Evolutionary conservation across 1,140 invertebrate species (phyloP).

Genomic region (Diachasmimorpha longicaudata): DNA sequence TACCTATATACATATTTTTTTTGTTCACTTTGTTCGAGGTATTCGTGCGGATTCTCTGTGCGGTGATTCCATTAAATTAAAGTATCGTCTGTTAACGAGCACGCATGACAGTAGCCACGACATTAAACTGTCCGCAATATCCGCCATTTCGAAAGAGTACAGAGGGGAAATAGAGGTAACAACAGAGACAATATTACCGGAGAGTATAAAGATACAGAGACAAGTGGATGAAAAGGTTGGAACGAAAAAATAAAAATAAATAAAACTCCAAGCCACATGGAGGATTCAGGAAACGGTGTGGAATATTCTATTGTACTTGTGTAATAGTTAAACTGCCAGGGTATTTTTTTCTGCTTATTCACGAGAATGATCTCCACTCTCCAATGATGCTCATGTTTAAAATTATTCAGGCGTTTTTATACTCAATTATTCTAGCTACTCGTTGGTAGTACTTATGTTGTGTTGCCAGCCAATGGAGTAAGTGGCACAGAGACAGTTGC

Average conservation of each 20-base stretch:
- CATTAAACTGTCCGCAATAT: slow-evolving; percentile 61
- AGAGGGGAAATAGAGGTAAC: slow-evolving; percentile 27
- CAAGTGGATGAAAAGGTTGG: slow-evolving; percentile 12
- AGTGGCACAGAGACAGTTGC: slow-evolving; percentile 42
- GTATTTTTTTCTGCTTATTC: slow-evolving; percentile 53
- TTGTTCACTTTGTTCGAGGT: background rate
- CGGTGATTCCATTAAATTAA: slow-evolving; percentile 42
- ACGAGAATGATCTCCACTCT: slow-evolving; percentile 24
- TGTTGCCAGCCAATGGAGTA: background rate
- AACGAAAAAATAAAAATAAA: slow-evolving; percentile 31
- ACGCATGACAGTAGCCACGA: slow-evolving; percentile 47
- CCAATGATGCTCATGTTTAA: slow-evolving; percentile 5
- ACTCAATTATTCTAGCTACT: background rate
- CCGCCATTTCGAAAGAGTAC: slow-evolving; percentile 52
- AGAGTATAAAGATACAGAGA: slow-evolving; percentile 32
- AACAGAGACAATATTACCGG: background rate
- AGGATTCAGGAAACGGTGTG: slow-evolving; percentile 56
- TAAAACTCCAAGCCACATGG: slow-evolving; percentile 44
- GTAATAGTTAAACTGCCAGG: slow-evolving; percentile 63
- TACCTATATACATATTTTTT: background rate
- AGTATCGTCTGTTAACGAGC: slow-evolving; percentile 49
- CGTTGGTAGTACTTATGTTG: too few species aligned
- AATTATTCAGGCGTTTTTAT: background rate
- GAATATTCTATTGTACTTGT: slow-evolving; percentile 63
- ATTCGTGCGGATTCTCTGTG: slow-evolving; percentile 15